phyloP scores from a whole-genome alignment of 1,140 invertebrate species.

The Drosophila yakuba region DNA sequence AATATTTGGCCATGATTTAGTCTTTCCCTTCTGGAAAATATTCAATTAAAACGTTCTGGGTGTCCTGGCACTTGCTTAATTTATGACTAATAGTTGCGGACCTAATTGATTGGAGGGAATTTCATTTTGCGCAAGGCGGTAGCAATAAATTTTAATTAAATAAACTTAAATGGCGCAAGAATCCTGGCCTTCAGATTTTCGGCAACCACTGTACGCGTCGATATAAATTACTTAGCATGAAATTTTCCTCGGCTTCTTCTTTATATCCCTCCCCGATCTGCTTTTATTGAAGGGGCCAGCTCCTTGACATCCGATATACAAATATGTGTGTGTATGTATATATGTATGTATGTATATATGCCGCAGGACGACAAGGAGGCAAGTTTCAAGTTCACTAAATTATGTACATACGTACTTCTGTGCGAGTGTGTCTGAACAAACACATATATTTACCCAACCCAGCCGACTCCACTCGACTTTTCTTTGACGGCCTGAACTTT shows the following conservation, averaged over 20 bases:
- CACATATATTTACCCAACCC: conserved; percentile 69
- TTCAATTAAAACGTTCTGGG: conserved; percentile 2
- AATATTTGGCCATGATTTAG: background rate
- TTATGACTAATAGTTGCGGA: conserved; percentile 13
- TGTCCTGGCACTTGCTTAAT: conserved; percentile 1
- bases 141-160: background rate
- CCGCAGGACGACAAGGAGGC: conserved; percentile 30
- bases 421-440: conserved; percentile 46
- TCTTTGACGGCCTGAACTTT: conserved; percentile 63
- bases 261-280: conserved; percentile 1
- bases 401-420: conserved; percentile 64
- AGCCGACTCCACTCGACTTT: conserved; percentile 31
- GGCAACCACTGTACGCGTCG: conserved; percentile 27
- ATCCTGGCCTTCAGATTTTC: background rate
- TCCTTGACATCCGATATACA: conserved; percentile 68
- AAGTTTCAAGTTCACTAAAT: conserved; percentile 81
- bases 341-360: conserved; percentile 28
- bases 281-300: conserved; percentile 33
- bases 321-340: conserved; percentile 48
- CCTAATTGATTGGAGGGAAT: conserved; percentile 21
- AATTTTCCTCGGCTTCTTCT: conserved; percentile 30
- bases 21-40: background rate
- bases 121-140: background rate
- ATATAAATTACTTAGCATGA: conserved; percentile 76
- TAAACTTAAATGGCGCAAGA: background rate